Percentiles rank a stretch among this genome's conserved stretches.
Evolutionary conservation across 2,888 invertebrate genomes (phyloP).

Genomic region (Campoletis raptor): DNA sequence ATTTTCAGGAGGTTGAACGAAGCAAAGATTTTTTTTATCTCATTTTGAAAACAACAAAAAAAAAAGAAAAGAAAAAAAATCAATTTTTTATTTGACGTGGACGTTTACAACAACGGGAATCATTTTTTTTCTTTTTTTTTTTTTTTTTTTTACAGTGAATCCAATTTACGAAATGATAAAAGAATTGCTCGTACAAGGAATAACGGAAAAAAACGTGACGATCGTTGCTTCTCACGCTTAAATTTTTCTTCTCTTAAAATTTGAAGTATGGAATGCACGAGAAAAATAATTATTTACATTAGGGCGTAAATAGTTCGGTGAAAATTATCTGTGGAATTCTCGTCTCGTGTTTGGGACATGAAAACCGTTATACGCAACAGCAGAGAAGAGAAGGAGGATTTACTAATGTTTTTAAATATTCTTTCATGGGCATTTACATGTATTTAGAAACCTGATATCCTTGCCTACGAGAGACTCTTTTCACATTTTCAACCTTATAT

Average conservation of each 20-base stretch:
- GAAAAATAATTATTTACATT: conserved; percentile 1
- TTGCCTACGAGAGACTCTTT: neutral
- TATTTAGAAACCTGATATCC: conserved; percentile 23
- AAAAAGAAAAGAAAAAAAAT: neutral
- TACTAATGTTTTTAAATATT: conserved; percentile 42
- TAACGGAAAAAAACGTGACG: neutral
- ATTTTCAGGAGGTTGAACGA: neutral
- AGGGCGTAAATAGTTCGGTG: neutral
- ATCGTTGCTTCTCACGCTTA: neutral
- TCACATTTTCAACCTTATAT: neutral
- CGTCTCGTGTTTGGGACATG: neutral
- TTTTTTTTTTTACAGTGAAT: neutral
- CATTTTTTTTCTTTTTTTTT: neutral
- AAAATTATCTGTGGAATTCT: conserved; percentile 1
- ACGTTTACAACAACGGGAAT: neutral
- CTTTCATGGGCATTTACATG: conserved; percentile 24
- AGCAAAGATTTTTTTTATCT: neutral
- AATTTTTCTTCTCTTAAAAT: neutral
- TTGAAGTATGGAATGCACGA: neutral
- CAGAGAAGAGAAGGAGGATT: conserved; percentile 32
- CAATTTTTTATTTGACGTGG: neutral
- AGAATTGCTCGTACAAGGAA: neutral
- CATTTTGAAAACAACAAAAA: neutral
- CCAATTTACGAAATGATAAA: neutral
- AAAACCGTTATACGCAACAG: conserved; percentile 32